Evolutionary conservation across 2,113 vertebrate genomes (phyloP), one percentile per base, ranked within the genome.

Genomic region (Strix uralensis): DNA sequence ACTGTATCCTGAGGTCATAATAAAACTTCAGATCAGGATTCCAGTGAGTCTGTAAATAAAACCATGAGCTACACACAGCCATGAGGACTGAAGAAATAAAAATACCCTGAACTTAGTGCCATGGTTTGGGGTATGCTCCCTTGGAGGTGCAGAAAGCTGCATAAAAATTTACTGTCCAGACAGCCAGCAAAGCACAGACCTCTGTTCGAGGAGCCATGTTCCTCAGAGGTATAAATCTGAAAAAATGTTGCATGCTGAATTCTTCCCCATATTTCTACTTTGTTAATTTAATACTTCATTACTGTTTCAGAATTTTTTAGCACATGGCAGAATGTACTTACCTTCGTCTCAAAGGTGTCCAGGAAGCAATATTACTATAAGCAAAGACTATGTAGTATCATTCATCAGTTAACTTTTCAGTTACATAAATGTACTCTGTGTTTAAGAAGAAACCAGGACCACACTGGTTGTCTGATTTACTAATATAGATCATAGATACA

Each of bases 381-480:
- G 29, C 19, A 58, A 77, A 61, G 25, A 47, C 22, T 52, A 11
- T 5, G 36, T 25, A 52, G 15, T 19, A 40, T 46, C 44, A 51
- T 38, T 66, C 20, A 40, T 32, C 32, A 34, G 19, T 62, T 63
- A 74, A 36, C 38, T 47, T 47, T 36, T 47, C n/a, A 42, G 25
- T 40, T 57, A 52, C 10, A 10, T 38, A 63, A 81, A 51, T 2
- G 0, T n/a, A 40, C 17, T 27, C 44, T 29, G 20, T 19, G 23
- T 47, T 86, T 52, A 57, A 78, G 25, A 88, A 40, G 32, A 52
- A 83, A 32, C 18, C 80, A 75, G 26, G 49, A 54, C 7, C 13
- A 34, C 0, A 0, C 0, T 36, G 57, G 18, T 25, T 25, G 63
- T 29, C 36, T 69, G 13, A 52, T 81, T 81, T 66, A 49, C 54